These are phyloP conservation scores for Mayetiola destructor DNA, from an alignment of 2,888 invertebrate species.

Conservation along the genomic window DNA sequence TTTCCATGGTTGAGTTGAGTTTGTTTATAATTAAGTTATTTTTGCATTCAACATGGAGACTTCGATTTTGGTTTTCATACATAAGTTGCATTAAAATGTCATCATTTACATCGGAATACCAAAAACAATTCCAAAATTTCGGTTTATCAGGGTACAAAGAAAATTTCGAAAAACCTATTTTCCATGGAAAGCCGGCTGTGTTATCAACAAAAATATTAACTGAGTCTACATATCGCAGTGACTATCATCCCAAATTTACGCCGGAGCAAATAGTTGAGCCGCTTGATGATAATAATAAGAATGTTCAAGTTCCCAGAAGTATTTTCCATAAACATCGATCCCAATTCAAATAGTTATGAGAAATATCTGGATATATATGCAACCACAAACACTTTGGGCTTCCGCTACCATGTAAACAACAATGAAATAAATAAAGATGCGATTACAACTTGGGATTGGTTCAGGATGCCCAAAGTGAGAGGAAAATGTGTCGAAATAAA, in stretches of 20 bases:
- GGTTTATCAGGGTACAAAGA: not conserved
- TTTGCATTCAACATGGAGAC: not conserved
- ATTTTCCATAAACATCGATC: not conserved
- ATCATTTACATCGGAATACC: not conserved
- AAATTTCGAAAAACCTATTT: not conserved
- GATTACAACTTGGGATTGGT: constrained; percentile 11
- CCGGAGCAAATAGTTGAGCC: not conserved
- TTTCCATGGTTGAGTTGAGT: not conserved
- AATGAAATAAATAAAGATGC: not conserved
- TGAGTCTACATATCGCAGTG: not conserved
- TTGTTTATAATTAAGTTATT: not conserved
- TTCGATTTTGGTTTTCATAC: too few relatives aligned
- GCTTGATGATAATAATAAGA: too few relatives aligned
- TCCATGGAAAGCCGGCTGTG: not conserved
- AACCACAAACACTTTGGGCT: constrained; percentile 9
- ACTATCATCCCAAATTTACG: not conserved
- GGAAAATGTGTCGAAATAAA: not conserved
- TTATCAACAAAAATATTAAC: not conserved
- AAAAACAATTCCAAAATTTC: not conserved
- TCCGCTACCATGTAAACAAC: not conserved
- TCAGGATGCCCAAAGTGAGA: not conserved
- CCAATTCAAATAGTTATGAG: not conserved
- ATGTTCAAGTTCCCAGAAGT: too few relatives aligned
- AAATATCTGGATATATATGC: constrained; percentile 11
- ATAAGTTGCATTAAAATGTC: not conserved